Evolutionary conservation across 2,888 invertebrate species (phyloP), one percentile per base, ranked within the genome.

Genomic region (Alcis repandata): DNA sequence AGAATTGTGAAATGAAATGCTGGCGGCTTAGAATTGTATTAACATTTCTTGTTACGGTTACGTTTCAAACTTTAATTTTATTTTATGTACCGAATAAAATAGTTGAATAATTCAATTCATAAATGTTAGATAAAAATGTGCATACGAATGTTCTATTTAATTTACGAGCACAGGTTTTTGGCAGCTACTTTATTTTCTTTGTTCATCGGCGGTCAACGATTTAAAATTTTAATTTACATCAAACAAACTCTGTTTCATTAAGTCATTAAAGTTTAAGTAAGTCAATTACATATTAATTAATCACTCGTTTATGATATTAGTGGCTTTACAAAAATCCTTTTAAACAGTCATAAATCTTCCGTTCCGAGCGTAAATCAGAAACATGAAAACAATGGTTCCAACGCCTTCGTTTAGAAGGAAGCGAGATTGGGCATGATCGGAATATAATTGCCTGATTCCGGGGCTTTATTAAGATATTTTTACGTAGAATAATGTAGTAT

Each of bases 381-480:
- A 73, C 74, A 82, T 80, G 80, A 82, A 86, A 85, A 85, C 84
- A 82, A 83, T 85, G 82, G 74, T 80, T 79, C 80, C 75, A 68
- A 81, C 79, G 82, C 79, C 83, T 81, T 79, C 77, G 79, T 81
- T 82, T 83, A 82, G 82, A 81, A 90, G 91, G 91, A 90, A 90
- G 85, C 86, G 76, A 73, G 81, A 78, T 77, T 81, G 84, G 68
- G 79, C 92, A 89, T 91, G 92, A 90, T 89, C 89, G 83, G 91
- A 92, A 92, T 91, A 79, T 86, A 88, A 90, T 89, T 82, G 79
- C 79, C 79, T 84, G 80, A 88, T 90, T 89, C 86, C 86, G 84
- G 82, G 17, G 48, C 84, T 88, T 87, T 90, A 91, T 91, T 87
- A 90, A 90, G 90, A 90, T 87, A 91, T 92, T 84, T n/a, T 90